Conservation (phyloP, 2,113 vertebrate species). For the Odocoileus hemionus region DNA sequence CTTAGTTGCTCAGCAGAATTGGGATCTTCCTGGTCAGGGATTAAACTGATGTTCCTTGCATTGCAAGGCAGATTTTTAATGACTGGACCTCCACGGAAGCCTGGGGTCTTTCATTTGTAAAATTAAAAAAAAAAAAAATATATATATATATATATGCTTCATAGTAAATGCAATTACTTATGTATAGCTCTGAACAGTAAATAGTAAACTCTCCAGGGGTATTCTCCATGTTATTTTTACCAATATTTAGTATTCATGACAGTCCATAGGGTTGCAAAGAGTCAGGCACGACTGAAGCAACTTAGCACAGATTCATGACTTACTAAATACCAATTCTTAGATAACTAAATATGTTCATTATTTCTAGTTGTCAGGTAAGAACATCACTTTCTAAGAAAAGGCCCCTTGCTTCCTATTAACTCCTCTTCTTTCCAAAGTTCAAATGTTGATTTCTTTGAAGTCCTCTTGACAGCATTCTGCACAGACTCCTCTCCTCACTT, state of each 20-base stretch:
- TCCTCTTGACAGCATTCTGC: not conserved
- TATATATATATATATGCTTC: not conserved
- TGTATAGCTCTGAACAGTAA: not conserved
- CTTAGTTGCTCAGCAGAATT: not conserved
- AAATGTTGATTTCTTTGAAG: not conserved
- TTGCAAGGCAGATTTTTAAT: not conserved
- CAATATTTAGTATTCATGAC: not conserved
- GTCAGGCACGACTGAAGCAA: not conserved
- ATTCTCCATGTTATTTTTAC: not conserved
- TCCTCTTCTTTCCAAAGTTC: not conserved
- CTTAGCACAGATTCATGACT: not conserved
- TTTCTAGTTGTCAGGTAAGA: not conserved
- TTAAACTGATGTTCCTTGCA: not conserved
- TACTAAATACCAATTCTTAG: not conserved
- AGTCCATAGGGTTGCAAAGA: not conserved
- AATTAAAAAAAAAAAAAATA: not conserved
- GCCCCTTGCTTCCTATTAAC: not conserved
- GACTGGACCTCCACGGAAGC: not conserved
- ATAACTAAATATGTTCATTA: not conserved
- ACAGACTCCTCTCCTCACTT: not conserved
- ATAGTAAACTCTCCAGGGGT: not conserved
- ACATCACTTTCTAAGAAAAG: not conserved
- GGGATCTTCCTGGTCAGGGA: not conserved
- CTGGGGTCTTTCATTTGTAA: not conserved
- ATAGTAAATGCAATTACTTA: not conserved